Evolutionary conservation across 2,888 invertebrate species (phyloP), one percentile per base, ranked within the genome.

Genomic region (Sympetrum striolatum): DNA sequence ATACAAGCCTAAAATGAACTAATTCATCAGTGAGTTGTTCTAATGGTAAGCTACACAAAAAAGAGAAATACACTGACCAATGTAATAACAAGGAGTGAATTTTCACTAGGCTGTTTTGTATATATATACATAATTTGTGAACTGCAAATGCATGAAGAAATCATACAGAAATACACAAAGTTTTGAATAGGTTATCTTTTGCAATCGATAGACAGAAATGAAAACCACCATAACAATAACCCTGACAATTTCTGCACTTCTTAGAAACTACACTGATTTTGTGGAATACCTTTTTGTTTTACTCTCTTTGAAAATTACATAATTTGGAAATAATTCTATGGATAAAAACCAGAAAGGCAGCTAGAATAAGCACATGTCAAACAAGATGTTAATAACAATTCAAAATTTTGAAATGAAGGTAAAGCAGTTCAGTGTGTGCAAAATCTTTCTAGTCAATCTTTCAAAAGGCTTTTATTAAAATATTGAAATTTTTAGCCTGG

Each of bases 381-480:
- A 73, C 25, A 31, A 73, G 31, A 12, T 53, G 12, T n/a, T n/a
- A n/a, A n/a, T n/a, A 31, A 0, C 12, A 73, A 73, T 25, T 73
- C 25, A 31, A 86, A 86, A 15, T 18, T 22, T 22, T 22, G 8
- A 86, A 37, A 37, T 8, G 37, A 35, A 86, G 37, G 64, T 6
- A 60, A 64, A 86, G 86, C 58, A 86, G 86, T 73, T 73, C 73
- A 73, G 60, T 82, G 64, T 86, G 86, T 86, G 86, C 86, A 86
- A 86, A 86, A 86, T 86, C 86, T 60, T 86, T 86, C 86, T 58
- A 37, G 86, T 86, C 86, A 64, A 86, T 58, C 58, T 60, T 37
- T 86, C 35, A 86, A 82, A 86, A 86, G n/a, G 60, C 53, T 35
- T 37, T 58, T 86, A 86, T 86, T 86, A 86, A 86, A 86, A 86